Evolutionary conservation across 2,888 invertebrate genomes (phyloP), one percentile per base, ranked within the genome.

Genomic region (Ochropleura leucogaster): DNA sequence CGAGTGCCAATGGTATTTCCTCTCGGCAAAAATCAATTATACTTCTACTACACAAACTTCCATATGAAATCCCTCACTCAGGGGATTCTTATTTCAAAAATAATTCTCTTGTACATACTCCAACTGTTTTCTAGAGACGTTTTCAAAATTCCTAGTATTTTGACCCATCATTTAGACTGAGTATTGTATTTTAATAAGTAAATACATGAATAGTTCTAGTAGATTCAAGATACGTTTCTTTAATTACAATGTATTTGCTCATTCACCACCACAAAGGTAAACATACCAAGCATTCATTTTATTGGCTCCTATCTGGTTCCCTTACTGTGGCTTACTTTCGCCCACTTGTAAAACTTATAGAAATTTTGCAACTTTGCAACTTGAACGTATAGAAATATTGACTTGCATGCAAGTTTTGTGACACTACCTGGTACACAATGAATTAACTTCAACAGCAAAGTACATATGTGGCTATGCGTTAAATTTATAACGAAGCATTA

Each of bases 401-500:
- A 10, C 30, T 44, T 20, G 7, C 9, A 46, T 14, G 20, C n/a
- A 59, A 18, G 7, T n/a, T 51, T 30, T n/a, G 57, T 40, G 8
- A 46, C 6, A n/a, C 14, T 44, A 18, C 8, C 0, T 44, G 42
- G 10, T 12, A 1, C 1, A 60, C 40, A 14, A 20, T 53, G 46
- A 7, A 16, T 59, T 2, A 65, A 46, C 44, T 30, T n/a, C 10
- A 42, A n/a, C 30, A 20, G 12, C 20, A 30, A 40, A 16, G 9
- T 20, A 55, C 18, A 49, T 59, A 51, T 57, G 5, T 14, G 3
- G 63, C 51, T 71, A 30, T 16, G 10, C 30, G 12, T 49, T n/a
- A 20, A 55, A 59, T 44, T 40, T 51, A 12, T 67, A 76, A 77
- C 60, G 70, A 57, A 20, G 1, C 84, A 85, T 85, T 85, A 79